Evolutionary conservation across 2,888 invertebrate genomes (phyloP).

Genomic region (Scrobipalpa costella): DNA sequence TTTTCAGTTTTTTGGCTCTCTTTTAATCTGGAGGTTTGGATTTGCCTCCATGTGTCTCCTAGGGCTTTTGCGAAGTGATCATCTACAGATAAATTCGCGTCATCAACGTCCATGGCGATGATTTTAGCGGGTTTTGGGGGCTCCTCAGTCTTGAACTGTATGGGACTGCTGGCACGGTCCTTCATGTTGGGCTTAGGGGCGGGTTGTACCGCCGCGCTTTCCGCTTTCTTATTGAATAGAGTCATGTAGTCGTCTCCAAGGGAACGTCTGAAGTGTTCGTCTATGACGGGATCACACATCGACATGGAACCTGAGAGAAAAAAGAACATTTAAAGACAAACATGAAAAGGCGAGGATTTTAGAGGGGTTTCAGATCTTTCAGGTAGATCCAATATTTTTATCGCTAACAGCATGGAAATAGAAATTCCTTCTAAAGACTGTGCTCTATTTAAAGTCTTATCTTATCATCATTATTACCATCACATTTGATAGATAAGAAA

Average conservation of each 20-base stretch:
- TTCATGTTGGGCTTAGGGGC: constrained; percentile 71
- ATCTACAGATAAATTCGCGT: constrained; percentile 86
- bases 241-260: constrained; percentile 90
- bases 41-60: constrained; percentile 90
- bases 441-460: neutral
- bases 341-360: neutral
- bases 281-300: constrained; percentile 94
- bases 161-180: constrained; percentile 76
- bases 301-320: constrained; percentile 83
- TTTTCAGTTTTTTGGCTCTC: constrained; percentile 61
- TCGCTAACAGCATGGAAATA: neutral
- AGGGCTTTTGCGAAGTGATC: constrained; percentile 96
- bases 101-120: constrained; percentile 82
- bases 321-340: neutral
- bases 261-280: constrained; percentile 97
- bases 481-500: neutral
- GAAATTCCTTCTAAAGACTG: neutral
- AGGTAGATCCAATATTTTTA: too few relatives aligned
- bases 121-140: constrained; percentile 65
- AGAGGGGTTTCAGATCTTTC: too few relatives aligned
- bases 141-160: constrained; percentile 68
- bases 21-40: constrained; percentile 83
- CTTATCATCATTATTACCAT: neutral
- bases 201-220: constrained; percentile 48
- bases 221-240: constrained; percentile 82